Evolutionary conservation across 2,888 invertebrate genomes (phyloP).

Genomic region (Macropis europaea): DNA sequence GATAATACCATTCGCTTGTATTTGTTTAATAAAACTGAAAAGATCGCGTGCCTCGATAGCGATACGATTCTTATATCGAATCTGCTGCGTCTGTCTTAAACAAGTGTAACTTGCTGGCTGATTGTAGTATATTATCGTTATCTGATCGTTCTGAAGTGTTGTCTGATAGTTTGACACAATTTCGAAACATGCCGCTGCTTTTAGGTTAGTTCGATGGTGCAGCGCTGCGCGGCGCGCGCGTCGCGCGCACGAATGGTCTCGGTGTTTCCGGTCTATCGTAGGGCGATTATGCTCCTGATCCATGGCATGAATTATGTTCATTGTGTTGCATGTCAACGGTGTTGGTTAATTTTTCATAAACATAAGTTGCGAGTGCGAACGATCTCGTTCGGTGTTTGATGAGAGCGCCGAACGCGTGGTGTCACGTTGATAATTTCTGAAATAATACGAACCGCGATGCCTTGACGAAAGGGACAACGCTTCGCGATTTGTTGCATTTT

Average conservation of each 20-base stretch:
- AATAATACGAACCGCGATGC: slow-evolving; percentile 20
- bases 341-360: slow-evolving; percentile 35
- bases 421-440: not conserved
- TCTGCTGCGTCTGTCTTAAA: no score
- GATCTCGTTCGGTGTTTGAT: slow-evolving; percentile 8
- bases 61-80: not conserved
- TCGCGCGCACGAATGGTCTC: not conserved
- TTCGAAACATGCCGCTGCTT: slow-evolving; percentile 16
- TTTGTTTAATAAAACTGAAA: no score
- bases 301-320: slow-evolving; percentile 27
- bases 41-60: no score
- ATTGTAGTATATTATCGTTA: no score
- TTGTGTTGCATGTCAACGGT: slow-evolving; percentile 29
- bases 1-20: not conserved
- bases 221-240: not conserved
- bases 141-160: no score
- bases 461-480: slow-evolving; percentile 24
- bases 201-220: not conserved
- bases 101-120: no score
- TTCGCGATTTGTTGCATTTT: not conserved
- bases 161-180: not conserved
- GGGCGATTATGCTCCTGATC: not conserved
- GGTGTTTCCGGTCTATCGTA: slow-evolving; percentile 14
- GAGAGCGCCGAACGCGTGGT: not conserved
- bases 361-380: not conserved